A percentile compares a stretch with the other conserved stretches of the same genome.
Evolutionary conservation across 2,113 vertebrate species (phyloP).

Genomic region (Polypterus bichir): DNA sequence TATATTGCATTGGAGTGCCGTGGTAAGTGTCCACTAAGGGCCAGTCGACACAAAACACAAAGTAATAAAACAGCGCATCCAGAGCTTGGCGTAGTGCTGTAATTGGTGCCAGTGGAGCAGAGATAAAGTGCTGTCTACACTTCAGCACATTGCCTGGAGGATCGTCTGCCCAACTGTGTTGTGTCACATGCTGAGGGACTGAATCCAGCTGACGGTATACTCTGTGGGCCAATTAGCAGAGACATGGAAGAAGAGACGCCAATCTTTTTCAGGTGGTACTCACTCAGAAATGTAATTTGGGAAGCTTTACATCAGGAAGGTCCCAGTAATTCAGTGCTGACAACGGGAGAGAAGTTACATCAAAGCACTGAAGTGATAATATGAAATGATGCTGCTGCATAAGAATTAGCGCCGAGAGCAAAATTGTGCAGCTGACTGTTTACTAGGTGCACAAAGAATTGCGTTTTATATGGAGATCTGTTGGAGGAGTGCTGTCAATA

Average conservation of each 20-base stretch:
- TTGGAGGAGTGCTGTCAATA: slow-evolving; percentile 6
- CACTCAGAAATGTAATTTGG: slow-evolving; percentile 36
- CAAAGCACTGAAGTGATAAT: slow-evolving; percentile 28
- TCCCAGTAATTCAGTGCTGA: slow-evolving; percentile 25
- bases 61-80: no score
- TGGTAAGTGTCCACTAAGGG: no score
- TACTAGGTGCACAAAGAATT: slow-evolving; percentile 4
- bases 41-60: no score
- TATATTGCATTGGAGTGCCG: no score
- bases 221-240: slow-evolving; percentile 51
- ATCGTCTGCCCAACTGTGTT: slow-evolving; percentile 38
- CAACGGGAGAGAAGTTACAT: slow-evolving; percentile 21
- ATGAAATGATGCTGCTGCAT: slow-evolving; percentile 11
- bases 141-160: slow-evolving; percentile 35
- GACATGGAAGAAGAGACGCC: slow-evolving; percentile 19
- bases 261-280: slow-evolving; percentile 39
- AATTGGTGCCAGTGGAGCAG: slow-evolving; percentile 49
- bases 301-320: slow-evolving; percentile 30
- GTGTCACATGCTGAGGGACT: slow-evolving; percentile 29
- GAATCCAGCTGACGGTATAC: slow-evolving; percentile 38
- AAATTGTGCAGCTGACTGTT: background rate
- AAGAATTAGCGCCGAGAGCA: slow-evolving; percentile 15
- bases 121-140: slow-evolving; percentile 41
- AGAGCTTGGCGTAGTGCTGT: slow-evolving; percentile 14
- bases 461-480: slow-evolving; percentile 17